Evolutionary conservation across 2,797 vertebrate species (phyloP), one percentile per base, ranked within the genome.

Genomic region (Mareca penelope): DNA sequence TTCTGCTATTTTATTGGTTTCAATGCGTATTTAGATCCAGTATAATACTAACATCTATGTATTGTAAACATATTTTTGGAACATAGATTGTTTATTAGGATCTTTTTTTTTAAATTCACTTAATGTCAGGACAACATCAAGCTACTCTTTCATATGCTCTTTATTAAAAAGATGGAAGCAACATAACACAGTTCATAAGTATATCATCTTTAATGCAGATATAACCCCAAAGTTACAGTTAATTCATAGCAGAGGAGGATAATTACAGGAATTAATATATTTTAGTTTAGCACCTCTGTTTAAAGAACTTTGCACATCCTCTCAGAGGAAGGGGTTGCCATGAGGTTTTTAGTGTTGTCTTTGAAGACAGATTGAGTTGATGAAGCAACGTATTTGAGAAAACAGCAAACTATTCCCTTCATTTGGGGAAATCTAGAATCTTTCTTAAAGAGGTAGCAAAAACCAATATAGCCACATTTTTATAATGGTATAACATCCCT

Each of bases 381-480:
- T 15, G 63, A 88, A 15, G 15, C 35, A 48, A 88, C 78, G 23
- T 60, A 82, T 56, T 8, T 81, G n/a, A 44, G 63, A 87, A 91
- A 95, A 59, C 21, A 92, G 70, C 52, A 71, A 89, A 90, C 56
- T 65, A 28, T 21, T 73, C 63, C 35, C 11, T 63, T 80, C 3
- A 1, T 64, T 79, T 91, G 33, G 35, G 61, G 11, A 90, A 94
- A 83, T 63, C 86, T 85, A 70, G 65, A 91, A 91, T 22, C 17
- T 37, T 91, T 94, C 92, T 87, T 93, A 68, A 82, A 94, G 88
- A 71, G 50, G 39, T 6, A 95, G 46, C 40, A 91, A 93, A 90
- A 73, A 44, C 1, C 6, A 93, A 61, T 14, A 46, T 3, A 69
- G 39, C 18, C 55, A n/a, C n/a, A 26, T 89, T 78, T 80, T 78